Conservation (phyloP, 2,797 vertebrate genomes). For the Petrocephalus schoutedeni region DNA sequence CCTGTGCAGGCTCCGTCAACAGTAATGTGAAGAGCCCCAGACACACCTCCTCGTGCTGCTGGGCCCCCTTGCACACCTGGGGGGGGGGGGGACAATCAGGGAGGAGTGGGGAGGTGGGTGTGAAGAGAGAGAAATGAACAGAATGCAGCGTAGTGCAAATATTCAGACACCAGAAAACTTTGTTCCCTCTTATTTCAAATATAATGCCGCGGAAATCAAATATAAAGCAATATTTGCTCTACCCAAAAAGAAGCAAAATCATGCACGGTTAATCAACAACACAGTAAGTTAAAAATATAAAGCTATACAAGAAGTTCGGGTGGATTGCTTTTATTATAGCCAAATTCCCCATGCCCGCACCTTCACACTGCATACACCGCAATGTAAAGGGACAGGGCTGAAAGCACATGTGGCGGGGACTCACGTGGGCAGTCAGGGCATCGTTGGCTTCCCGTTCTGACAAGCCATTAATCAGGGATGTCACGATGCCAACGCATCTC, state of each 20-base stretch:
- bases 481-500: constrained; percentile 76
- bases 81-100: neutral
- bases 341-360: neutral
- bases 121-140: neutral
- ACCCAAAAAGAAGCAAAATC: neutral
- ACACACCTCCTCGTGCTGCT: constrained; percentile 93
- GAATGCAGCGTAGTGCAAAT: neutral
- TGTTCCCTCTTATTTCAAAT: neutral
- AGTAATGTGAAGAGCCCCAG: constrained; percentile 82
- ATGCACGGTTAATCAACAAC: neutral
- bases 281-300: neutral
- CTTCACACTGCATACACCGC: neutral
- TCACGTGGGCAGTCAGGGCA: constrained; percentile 85
- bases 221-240: neutral
- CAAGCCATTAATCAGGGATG: constrained; percentile 72
- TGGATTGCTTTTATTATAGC: neutral
- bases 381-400: neutral
- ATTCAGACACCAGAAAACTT: neutral
- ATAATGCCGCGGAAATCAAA: neutral
- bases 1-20: constrained; percentile 77
- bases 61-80: constrained; percentile 88
- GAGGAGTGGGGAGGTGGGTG: neutral
- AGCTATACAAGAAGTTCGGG: neutral
- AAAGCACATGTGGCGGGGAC: constrained; percentile 37
- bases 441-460: constrained; percentile 92